phyloP scores from a whole-genome alignment of 2,113 vertebrate species.

The Pomatorhinus ruficollis region DNA sequence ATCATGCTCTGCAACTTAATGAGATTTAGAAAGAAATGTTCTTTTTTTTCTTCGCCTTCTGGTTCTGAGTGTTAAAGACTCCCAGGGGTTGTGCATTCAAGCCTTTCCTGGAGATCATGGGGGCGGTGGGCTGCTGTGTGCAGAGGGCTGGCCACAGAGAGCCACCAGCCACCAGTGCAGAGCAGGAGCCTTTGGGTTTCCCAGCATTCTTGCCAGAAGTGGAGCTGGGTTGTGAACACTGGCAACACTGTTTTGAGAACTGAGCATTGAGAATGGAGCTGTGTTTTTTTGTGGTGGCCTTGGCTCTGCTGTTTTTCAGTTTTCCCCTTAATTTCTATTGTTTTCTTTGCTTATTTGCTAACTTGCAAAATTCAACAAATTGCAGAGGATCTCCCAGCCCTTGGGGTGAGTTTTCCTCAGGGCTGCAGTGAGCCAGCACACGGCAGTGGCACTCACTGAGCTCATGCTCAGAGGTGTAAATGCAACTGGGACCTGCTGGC shows the following conservation, averaged over 20 bases:
- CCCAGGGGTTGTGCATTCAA: background rate
- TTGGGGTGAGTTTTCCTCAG: background rate
- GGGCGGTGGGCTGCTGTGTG: background rate
- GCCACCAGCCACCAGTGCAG: background rate
- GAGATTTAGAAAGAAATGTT: conserved; percentile 21
- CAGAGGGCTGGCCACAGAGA: background rate
- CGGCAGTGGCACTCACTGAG: background rate
- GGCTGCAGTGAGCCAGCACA: background rate
- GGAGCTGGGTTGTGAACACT: background rate
- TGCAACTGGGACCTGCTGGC: background rate
- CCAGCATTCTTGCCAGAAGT: background rate
- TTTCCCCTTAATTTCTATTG: conserved; percentile 41
- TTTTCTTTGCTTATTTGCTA: conserved; percentile 28
- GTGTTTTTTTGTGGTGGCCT: background rate
- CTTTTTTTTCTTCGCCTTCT: background rate
- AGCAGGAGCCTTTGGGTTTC: background rate
- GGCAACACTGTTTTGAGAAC: background rate
- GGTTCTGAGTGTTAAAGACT: background rate
- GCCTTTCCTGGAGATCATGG: background rate
- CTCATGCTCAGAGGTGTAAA: background rate
- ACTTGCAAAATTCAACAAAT: conserved; percentile 11
- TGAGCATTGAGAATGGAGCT: background rate
- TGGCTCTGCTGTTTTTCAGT: background rate
- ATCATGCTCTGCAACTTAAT: background rate
- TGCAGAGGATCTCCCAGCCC: conserved; percentile 32